Conservation (phyloP, 2,888 invertebrate genomes). For the Apomyelois bistriatella region DNA sequence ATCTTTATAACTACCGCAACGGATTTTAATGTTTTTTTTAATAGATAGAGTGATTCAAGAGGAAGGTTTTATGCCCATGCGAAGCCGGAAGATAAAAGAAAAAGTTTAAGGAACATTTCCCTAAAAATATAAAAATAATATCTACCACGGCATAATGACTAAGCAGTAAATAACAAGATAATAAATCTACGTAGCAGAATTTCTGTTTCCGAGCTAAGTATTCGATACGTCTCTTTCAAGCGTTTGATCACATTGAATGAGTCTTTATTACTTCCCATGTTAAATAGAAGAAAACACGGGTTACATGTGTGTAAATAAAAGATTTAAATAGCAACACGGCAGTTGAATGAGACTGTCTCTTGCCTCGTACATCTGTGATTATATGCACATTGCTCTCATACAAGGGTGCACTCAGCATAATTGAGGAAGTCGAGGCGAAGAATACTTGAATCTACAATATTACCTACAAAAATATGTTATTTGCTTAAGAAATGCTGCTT, state of each 20-base stretch:
- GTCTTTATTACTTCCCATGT: slow-evolving; percentile 6
- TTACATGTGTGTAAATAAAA: background rate
- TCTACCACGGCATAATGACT: too few species aligned
- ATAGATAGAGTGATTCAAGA: too few species aligned
- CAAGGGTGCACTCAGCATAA: background rate
- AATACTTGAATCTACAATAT: background rate
- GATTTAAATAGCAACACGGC: slow-evolving; percentile 2
- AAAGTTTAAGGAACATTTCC: too few species aligned
- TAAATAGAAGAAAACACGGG: background rate
- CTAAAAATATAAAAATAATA: too few species aligned
- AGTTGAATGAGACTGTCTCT: slow-evolving; percentile 3
- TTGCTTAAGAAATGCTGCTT: background rate
- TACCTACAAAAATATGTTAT: background rate
- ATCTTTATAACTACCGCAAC: too few species aligned
- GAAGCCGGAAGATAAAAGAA: too few species aligned
- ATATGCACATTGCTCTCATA: background rate
- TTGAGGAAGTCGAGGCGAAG: background rate
- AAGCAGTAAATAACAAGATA: too few species aligned
- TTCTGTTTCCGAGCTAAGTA: background rate
- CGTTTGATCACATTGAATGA: background rate
- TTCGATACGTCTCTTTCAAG: background rate
- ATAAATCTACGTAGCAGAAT: background rate
- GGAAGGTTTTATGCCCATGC: too few species aligned
- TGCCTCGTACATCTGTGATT: background rate
- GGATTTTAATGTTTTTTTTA: too few species aligned